Evolutionary conservation across 2,797 vertebrate species (phyloP).

Genomic region (Sparus aurata): DNA sequence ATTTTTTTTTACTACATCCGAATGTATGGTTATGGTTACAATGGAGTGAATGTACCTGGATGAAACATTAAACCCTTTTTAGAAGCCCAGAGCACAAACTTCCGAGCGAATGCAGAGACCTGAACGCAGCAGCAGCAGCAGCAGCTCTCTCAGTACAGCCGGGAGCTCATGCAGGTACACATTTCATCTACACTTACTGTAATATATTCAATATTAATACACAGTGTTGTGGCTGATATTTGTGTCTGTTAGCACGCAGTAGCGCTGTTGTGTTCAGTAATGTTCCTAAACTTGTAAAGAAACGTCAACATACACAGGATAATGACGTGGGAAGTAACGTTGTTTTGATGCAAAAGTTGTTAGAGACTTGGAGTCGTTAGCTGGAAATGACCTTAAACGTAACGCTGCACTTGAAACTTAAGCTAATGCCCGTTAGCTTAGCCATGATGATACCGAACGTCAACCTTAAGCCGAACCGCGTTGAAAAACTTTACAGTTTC

Average conservation of each 20-base stretch:
- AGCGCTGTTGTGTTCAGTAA: no score
- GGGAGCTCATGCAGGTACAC: not conserved
- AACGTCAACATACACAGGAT: not conserved
- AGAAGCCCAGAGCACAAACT: accelerated
- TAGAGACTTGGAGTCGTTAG: not conserved
- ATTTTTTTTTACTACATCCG: no score
- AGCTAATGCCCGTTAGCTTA: not conserved
- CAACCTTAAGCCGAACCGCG: not conserved
- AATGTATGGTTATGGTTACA: not conserved
- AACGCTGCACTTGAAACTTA: not conserved
- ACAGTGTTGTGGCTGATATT: not conserved
- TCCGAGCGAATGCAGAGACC: not conserved
- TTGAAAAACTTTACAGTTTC: accelerated
- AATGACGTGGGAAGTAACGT: not conserved
- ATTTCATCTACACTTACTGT: not conserved
- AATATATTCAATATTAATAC: no score
- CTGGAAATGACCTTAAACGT: not conserved
- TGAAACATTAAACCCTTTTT: not conserved
- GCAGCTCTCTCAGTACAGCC: not conserved
- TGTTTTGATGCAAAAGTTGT: not conserved
- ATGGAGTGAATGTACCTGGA: not conserved
- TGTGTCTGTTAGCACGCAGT: not conserved
- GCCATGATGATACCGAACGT: not conserved
- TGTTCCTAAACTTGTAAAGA: not conserved
- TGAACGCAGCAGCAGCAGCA: constrained; percentile 42